Percentiles rank a stretch among this genome's conserved stretches.
These are phyloP conservation scores for Monopterus albus DNA, from an alignment of 2,113 vertebrate species.

Conservation along the genomic window DNA sequence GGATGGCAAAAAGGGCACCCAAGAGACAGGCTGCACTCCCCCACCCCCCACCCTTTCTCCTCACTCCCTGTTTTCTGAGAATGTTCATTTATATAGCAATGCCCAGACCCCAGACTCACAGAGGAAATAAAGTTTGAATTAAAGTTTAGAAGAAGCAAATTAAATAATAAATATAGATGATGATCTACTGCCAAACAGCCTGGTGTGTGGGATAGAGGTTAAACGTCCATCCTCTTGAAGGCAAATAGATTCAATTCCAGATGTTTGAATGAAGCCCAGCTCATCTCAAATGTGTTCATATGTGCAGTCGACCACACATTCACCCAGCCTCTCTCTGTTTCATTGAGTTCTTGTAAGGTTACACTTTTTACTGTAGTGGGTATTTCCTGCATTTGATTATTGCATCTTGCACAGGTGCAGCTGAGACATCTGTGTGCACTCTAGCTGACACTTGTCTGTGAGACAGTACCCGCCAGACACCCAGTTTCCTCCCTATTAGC, in stretches of 20 bases:
- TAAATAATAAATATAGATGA: conserved; percentile 80
- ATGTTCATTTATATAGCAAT: conserved; percentile 79
- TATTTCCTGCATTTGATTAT: conserved; percentile 42
- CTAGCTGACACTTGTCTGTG: conserved; percentile 52
- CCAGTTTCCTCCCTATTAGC: conserved; percentile 65
- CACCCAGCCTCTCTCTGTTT: conserved; percentile 51
- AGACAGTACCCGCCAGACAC: conserved; percentile 60
- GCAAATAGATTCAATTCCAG: conserved; percentile 66
- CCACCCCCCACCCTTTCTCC: too few relatives aligned
- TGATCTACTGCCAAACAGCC: conserved; percentile 71
- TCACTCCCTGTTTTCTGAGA: conserved; percentile 72
- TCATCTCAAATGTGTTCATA: conserved; percentile 56
- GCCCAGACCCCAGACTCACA: conserved; percentile 80
- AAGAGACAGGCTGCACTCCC: conserved; percentile 86
- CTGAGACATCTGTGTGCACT: conserved; percentile 59
- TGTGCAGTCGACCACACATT: conserved; percentile 41
- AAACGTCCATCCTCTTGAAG: conserved; percentile 75
- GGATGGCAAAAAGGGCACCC: conserved; percentile 91
- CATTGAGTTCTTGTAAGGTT: conserved; percentile 38
- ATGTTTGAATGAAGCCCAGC: conserved; percentile 63
- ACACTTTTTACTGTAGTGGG: not conserved
- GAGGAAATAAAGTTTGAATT: conserved; percentile 84
- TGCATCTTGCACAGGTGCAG: conserved; percentile 55
- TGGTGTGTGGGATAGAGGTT: conserved; percentile 79
- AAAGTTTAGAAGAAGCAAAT: conserved; percentile 81